phyloP scores from a whole-genome alignment of 2,113 vertebrate genomes.

The Picathartes gymnocephalus region DNA sequence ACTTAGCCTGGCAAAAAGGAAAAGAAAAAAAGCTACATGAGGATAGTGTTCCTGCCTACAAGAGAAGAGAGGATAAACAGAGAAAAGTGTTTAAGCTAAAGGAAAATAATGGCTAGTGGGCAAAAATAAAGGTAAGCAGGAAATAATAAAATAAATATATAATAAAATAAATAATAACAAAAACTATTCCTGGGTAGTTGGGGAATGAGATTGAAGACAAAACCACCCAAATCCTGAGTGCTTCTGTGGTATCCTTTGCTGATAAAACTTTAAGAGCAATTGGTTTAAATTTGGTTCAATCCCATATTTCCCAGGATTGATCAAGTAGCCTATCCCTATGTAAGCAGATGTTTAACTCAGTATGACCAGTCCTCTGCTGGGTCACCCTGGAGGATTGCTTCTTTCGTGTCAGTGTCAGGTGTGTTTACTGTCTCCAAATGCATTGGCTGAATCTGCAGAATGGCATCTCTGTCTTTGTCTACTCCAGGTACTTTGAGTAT shows the following conservation, averaged over 20 bases:
- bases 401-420: not conserved
- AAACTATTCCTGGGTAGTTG: not conserved
- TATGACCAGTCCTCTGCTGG: not conserved
- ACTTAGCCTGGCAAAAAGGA: not conserved
- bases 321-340: not conserved
- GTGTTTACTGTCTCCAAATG: not conserved
- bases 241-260: not conserved
- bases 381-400: not conserved
- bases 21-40: not conserved
- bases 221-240: rapidly evolving
- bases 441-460: not conserved
- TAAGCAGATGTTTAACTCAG: not conserved
- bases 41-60: not conserved
- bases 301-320: not conserved
- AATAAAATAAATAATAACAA: not conserved
- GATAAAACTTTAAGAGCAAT: not conserved
- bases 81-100: not conserved
- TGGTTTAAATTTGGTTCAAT: not conserved
- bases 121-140: not conserved
- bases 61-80: not conserved
- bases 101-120: not conserved
- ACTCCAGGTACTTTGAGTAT: conserved; percentile 19
- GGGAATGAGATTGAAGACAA: not conserved
- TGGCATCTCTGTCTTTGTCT: not conserved
- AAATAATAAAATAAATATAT: not conserved